These are phyloP conservation scores for Channallabes apus DNA, from an alignment of 2,797 vertebrate species.

Conservation along the genomic window DNA sequence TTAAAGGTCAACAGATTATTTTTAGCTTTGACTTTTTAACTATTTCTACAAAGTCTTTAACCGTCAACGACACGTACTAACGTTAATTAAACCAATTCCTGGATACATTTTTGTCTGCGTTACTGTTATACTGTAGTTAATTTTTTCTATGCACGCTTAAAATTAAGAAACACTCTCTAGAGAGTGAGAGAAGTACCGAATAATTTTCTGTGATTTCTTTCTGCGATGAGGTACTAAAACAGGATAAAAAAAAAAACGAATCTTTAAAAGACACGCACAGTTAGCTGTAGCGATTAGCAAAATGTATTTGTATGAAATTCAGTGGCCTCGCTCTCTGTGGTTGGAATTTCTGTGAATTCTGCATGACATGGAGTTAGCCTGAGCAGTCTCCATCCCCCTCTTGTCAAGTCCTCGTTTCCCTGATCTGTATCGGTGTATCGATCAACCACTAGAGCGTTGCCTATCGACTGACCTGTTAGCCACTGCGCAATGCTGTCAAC, in stretches of 20 bases:
- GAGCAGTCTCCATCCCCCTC: background rate
- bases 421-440: slow-evolving; percentile 31
- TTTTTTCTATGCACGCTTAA: no score
- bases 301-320: no score
- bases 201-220: background rate
- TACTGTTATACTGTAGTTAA: no score
- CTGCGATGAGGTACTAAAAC: background rate
- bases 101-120: no score
- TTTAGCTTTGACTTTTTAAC: no score
- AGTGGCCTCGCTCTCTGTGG: no score
- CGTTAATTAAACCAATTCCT: no score
- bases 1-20: no score
- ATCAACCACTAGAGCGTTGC: slow-evolving; percentile 23
- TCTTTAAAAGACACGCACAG: background rate
- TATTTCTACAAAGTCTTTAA: no score
- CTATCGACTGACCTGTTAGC: slow-evolving; percentile 40
- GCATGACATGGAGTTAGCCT: background rate
- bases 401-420: slow-evolving; percentile 5
- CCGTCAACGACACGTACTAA: no score
- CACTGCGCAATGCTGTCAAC: slow-evolving; percentile 25
- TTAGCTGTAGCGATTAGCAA: background rate
- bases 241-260: background rate
- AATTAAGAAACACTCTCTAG: no score
- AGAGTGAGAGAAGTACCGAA: background rate
- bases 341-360: background rate